A percentile compares a stretch with the other conserved stretches of the same genome.
These are phyloP conservation scores for Semnornis frantzii DNA, from an alignment of 2,113 vertebrate genomes.

Conservation along the genomic window DNA sequence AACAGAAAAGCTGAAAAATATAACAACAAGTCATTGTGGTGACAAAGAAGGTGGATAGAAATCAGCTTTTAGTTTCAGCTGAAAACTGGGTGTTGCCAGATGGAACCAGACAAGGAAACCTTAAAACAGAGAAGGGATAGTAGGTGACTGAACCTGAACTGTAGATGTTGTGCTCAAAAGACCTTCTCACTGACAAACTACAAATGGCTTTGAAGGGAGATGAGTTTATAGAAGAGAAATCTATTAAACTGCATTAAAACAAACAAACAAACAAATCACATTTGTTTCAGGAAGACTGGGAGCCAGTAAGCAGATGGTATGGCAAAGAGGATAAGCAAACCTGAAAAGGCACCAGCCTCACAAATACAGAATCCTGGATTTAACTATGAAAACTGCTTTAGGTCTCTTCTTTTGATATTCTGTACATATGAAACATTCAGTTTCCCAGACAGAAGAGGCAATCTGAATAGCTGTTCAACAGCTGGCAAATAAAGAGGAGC, in stretches of 20 bases:
- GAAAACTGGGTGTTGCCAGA: neutral
- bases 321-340: neutral
- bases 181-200: neutral
- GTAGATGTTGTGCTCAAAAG: neutral
- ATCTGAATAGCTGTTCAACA: neutral
- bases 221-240: neutral
- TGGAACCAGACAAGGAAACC: neutral
- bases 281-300: neutral
- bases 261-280: neutral
- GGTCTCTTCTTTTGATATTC: neutral
- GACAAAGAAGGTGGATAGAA: neutral
- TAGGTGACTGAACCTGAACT: neutral
- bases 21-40: neutral
- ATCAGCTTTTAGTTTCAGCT: neutral
- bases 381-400: neutral
- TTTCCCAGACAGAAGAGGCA: neutral
- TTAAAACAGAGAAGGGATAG: neutral
- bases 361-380: neutral
- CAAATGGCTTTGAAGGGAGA: neutral
- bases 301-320: neutral
- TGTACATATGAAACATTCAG: neutral
- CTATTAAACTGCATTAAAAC: neutral
- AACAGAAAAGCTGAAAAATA: neutral
- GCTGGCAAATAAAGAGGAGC: neutral
- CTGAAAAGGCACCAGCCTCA: neutral